Evolutionary conservation across 2,797 vertebrate genomes (phyloP), one percentile per base, ranked within the genome.

Genomic region (Macropodus opercularis): DNA sequence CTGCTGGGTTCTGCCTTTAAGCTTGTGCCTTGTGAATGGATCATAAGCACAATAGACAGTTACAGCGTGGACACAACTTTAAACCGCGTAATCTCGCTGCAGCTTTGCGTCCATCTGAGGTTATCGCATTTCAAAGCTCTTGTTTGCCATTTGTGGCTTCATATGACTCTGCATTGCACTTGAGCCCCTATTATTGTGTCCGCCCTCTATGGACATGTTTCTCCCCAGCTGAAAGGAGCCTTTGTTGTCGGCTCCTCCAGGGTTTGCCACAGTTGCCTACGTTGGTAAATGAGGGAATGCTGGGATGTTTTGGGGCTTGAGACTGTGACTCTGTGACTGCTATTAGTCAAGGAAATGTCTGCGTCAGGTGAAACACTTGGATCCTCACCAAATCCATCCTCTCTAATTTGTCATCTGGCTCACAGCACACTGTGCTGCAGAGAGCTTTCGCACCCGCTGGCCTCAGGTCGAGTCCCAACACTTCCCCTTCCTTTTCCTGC

Each of bases 391-490:
- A 83, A 69, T 55, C 79, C 81, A 75, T 85, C 43, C 44, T 57
- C 52, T 70, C 60, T 83, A 48, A 83, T 83, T 80, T 77, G 66
- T 71, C 31, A 41, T 79, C 71, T 81, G 82, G 68, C 75, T 79
- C 63, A 4, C 9, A 50, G 53, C 75, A 76, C 44, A 63, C 12
- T 29, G 42, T 44, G 46, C 59, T 36, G 11, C 41, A 27, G 47
- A 71, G 35, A 50, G 58, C 52, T 77, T 62, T 53, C 46, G 66
- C 59, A 22, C 31, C 50, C 38, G 6, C 57, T 3, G 31, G 48
- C 26, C 7, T 34, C 39, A 58, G 51, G 27, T 43, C 3, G 21
- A 54, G 27, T 53, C 48, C 52, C 49, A 39, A 22, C 24, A 2
- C 57, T 31, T 47, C 21, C 38, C 17, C 13, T 42, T 32, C 50